Evolutionary conservation across 2,888 invertebrate genomes (phyloP).

Genomic region (Noctuana brunneofusca): DNA sequence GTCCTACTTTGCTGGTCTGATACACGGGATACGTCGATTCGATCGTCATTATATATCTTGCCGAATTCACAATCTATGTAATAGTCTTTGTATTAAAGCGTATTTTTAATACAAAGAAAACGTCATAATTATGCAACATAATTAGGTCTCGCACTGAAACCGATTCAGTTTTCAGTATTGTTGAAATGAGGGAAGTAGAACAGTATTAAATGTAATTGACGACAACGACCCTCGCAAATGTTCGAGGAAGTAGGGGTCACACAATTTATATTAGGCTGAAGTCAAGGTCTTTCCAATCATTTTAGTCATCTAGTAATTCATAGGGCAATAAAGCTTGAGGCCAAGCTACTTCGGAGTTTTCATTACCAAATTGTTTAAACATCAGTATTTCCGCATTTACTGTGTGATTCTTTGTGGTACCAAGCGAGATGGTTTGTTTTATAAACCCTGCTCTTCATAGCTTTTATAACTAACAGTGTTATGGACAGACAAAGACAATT

Average conservation of each 20-base stretch:
- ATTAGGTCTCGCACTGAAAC: constrained; percentile 29
- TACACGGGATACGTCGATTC: no score
- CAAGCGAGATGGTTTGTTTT: background rate
- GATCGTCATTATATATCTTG: background rate
- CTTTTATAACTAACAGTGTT: no score
- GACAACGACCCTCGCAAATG: constrained; percentile 66
- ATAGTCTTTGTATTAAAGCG: background rate
- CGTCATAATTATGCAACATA: constrained; percentile 10
- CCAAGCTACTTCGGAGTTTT: constrained; percentile 59
- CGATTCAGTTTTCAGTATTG: constrained; percentile 42
- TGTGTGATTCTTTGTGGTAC: constrained; percentile 5
- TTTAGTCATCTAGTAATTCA: constrained; percentile 73
- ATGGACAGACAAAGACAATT: no score
- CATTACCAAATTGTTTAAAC: constrained; percentile 47
- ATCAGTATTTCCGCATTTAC: constrained; percentile 38
- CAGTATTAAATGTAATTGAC: constrained; percentile 60
- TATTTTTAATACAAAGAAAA: constrained; percentile 3
- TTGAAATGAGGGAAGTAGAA: constrained; percentile 49
- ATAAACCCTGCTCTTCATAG: no score
- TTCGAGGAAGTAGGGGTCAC: constrained; percentile 76
- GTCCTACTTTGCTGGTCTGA: constrained; percentile 3
- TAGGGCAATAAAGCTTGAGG: constrained; percentile 74
- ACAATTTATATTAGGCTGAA: constrained; percentile 76
- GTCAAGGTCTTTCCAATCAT: constrained; percentile 78
- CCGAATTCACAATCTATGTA: background rate